Base-by-base conservation (phyloP, 2,888 invertebrate species). In the Steromphala cineraria region DNA sequence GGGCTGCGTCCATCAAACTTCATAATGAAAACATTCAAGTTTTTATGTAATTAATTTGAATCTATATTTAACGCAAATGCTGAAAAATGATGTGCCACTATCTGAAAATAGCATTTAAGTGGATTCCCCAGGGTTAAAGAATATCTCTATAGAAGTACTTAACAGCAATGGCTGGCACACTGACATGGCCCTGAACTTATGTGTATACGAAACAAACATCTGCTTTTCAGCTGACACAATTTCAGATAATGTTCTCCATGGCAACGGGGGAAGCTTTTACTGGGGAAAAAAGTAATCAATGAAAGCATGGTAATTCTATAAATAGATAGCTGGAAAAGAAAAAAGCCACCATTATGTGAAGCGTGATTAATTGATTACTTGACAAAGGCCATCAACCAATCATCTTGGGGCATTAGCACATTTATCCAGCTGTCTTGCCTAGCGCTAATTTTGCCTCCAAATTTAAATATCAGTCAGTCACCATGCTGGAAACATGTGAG, bases 361-460 rank as follows among this genome's bases (percentile, higher is more conserved):
- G 80, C 79, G 88, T 84, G 84, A 87, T 87, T 86, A 87, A 88
- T 88, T 89, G 89, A 88, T 87, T 85, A 84, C 81, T 83, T 86
- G 86, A 86, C 86, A 86, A 83, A 83, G 83, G 67, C 80, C 81
- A 81, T 53, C 86, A 89, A 83, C 89, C 89, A 90, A 90, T 89
- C 90, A 89, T 55, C 80, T 75, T 76, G 76, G 81, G 81, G 82
- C 84, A 84, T 84, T 82, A 81, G 80, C 79, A 80, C 84, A 85
- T 85, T 86, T 84, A 84, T 80, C 84, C 88, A 86, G 86, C 87
- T 88, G 87, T 83, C 84, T 81, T 80, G 82, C 79, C 80, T 85
- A 82, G 82, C 82, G 81, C 80, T 82, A 82, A 87, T 85, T 87
- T 87, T 90, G 89, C 89, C 89, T 86, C 90, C 90, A 90, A 90